Conservation (phyloP, 2,888 invertebrate genomes). For the Pyrocoelia pectoralis region DNA sequence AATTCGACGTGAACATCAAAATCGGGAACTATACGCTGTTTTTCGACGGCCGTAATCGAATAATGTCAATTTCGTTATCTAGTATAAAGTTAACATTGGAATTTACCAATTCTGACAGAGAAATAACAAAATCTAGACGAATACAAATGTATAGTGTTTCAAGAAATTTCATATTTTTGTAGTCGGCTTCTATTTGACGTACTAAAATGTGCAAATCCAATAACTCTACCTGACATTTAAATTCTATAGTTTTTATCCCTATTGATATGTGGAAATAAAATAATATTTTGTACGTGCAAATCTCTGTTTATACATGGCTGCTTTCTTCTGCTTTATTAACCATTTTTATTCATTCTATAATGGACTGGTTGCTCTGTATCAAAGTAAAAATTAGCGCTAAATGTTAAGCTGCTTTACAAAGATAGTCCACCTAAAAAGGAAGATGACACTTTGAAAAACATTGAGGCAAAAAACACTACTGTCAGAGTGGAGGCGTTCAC, state of each 20-base stretch:
- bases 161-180: conserved; percentile 17
- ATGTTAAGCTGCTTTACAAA: too few species aligned
- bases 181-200: conserved; percentile 16
- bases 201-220: conserved; percentile 21
- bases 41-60: not conserved
- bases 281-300: too few species aligned
- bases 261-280: too few species aligned
- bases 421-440: too few species aligned
- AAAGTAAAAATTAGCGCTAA: too few species aligned
- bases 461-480: too few species aligned
- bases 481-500: too few species aligned
- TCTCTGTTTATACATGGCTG: too few species aligned
- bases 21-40: not conserved
- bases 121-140: conserved; percentile 11
- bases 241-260: not conserved
- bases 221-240: conserved; percentile 8
- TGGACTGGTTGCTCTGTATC: too few species aligned
- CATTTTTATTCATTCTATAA: too few species aligned
- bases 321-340: too few species aligned
- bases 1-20: conserved; percentile 12
- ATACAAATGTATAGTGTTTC: conserved; percentile 7
- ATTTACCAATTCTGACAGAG: not conserved
- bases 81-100: not conserved
- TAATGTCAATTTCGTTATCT: not conserved
- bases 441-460: too few species aligned